These are phyloP conservation scores for Glossophaga mutica DNA, from an alignment of 2,797 vertebrate species.

Conservation along the genomic window DNA sequence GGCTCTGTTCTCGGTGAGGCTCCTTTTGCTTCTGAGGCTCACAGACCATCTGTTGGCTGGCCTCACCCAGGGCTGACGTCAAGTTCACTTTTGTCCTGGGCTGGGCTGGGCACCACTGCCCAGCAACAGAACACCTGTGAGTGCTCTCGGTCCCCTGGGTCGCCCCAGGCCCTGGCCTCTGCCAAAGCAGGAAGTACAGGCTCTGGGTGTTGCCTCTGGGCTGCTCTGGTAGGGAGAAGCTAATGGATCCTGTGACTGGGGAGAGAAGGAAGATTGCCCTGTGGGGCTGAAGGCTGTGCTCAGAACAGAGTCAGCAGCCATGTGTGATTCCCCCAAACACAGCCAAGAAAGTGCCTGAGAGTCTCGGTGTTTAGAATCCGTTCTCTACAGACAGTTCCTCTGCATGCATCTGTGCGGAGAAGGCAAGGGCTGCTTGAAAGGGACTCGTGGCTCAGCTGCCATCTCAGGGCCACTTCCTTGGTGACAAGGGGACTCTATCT, in stretches of 20 bases:
- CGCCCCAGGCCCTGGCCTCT: background rate
- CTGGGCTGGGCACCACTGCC: background rate
- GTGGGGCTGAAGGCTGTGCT: background rate
- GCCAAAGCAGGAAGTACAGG: background rate
- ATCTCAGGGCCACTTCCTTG: background rate
- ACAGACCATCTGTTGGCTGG: background rate
- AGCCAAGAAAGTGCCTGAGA: background rate
- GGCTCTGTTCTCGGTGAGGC: background rate
- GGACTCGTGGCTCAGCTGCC: background rate
- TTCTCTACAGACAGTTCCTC: background rate
- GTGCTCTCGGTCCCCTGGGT: background rate
- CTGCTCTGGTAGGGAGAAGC: background rate
- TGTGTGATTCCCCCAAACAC: background rate
- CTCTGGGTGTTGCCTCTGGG: background rate
- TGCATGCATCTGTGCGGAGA: background rate
- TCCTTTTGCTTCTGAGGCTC: background rate
- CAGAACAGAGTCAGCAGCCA: background rate
- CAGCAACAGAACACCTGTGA: background rate
- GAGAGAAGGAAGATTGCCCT: background rate
- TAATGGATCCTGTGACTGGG: background rate
- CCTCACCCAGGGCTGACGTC: background rate
- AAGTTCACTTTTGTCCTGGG: background rate
- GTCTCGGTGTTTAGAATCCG: background rate
- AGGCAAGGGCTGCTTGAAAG: background rate
- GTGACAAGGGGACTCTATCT: background rate